A percentile compares a stretch with the other conserved stretches of the same genome.
Evolutionary conservation across 2,797 vertebrate species (phyloP).

Genomic region (Falco peregrinus): DNA sequence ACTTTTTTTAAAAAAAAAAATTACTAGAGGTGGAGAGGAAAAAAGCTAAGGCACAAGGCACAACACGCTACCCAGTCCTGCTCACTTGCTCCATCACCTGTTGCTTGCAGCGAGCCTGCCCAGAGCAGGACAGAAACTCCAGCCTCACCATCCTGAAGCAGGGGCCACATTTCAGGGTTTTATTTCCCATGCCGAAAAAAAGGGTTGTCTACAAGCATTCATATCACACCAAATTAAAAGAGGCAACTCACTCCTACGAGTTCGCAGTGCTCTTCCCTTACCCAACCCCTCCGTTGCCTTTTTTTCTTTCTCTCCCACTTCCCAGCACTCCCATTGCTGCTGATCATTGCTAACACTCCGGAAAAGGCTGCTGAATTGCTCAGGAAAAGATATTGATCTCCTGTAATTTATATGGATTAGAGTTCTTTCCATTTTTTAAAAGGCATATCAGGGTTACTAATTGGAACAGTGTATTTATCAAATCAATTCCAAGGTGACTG

Average conservation of each 20-base stretch:
- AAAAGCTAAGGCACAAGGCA: not conserved
- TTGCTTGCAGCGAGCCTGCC: accelerated
- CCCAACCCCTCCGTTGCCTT: not conserved
- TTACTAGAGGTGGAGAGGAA: not conserved
- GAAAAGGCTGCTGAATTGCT: not conserved
- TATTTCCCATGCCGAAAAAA: not conserved
- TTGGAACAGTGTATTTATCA: not conserved
- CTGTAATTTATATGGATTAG: not conserved
- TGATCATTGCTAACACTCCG: not conserved
- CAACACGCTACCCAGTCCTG: not conserved
- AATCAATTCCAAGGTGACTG: not conserved
- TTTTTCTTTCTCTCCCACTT: not conserved
- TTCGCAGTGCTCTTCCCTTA: not conserved
- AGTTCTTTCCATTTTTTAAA: conserved; percentile 1
- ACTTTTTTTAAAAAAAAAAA: too few species aligned
- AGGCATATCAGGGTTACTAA: not conserved
- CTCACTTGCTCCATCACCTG: not conserved
- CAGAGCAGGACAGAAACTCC: not conserved
- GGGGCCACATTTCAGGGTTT: not conserved
- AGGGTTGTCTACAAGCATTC: not conserved
- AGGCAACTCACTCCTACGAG: not conserved
- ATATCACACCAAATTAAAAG: not conserved
- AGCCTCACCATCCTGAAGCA: not conserved
- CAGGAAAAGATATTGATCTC: not conserved
- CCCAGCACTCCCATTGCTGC: not conserved